Evolutionary conservation across 2,888 invertebrate species (phyloP), one percentile per base, ranked within the genome.

Genomic region (Cephus runcator): DNA sequence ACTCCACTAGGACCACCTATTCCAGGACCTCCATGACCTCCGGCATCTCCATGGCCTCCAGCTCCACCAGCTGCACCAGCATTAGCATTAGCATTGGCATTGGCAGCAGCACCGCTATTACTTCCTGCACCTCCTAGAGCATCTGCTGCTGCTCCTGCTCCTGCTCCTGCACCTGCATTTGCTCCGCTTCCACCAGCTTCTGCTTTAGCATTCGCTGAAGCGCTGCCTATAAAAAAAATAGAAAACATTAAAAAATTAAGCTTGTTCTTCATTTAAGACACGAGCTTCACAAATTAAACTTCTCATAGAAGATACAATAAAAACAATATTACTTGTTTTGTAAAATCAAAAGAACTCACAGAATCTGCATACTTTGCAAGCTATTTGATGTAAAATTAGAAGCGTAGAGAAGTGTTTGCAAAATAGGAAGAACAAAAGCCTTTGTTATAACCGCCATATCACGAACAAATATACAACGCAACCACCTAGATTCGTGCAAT

Each of bases 361-460:
- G 33, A 69, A 69, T 30, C 33, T 33, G 69, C 69, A 33, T 73
- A 76, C 76, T 30, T 69, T 73, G 36, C 30, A 15, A 30, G 71
- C 33, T 36, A 31, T 76, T 15, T 31, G 73, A 56, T 12, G 69
- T 34, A 34, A 34, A 35, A n/a, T 68, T 34, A 4, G n/a, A 56
- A 35, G 77, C 36, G 77, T 74, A 77, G 12, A 77, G 34, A n/a
- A 77, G 73, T 15, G 77, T 77, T n/a, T 77, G 77, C 34, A 77
- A 31, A 23, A 77, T 31, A 9, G 77, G 77, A 15, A 77, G 73
- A 34, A 77, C 33, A 9, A 77, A 77, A 11, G 74, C 40, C 23
- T 74, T 31, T 4, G 69, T 6, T 34, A 77, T 73, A 9, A 75
- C 3, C 2, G 34, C 77, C 77, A 77, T 77, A 40, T 40, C 40